Conservation (phyloP, 2,888 invertebrate species). For the Glyphotaelius pellucidus region DNA sequence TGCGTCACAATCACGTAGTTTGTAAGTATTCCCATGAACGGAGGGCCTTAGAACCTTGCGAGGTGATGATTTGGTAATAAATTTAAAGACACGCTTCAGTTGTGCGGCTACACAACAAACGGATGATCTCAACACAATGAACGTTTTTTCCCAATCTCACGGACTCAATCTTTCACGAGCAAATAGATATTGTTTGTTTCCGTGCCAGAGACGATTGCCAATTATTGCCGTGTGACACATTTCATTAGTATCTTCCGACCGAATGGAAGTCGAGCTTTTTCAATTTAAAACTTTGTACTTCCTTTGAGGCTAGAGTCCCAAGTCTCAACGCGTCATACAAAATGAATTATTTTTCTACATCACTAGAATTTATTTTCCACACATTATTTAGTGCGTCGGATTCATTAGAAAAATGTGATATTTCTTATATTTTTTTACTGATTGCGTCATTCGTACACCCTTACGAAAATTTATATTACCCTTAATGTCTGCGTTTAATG, state of each 20-base stretch:
- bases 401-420: neutral
- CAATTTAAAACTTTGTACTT: neutral
- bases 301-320: neutral
- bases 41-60: no score
- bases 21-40: no score
- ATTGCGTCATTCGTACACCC: slow-evolving; percentile 3
- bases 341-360: slow-evolving; percentile 3
- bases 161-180: neutral
- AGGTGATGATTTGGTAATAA: neutral
- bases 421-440: neutral
- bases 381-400: neutral
- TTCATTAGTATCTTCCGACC: slow-evolving; percentile 7
- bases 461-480: neutral
- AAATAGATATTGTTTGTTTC: slow-evolving; percentile 8
- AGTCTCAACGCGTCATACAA: neutral
- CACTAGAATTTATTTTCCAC: neutral
- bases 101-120: neutral
- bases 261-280: neutral
- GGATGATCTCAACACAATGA: neutral
- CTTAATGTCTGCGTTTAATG: neutral
- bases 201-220: slow-evolving; percentile 19
- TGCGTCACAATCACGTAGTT: no score
- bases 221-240: slow-evolving; percentile 6
- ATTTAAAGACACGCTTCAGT: neutral
- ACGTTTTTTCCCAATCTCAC: neutral